Evolutionary conservation across 2,797 vertebrate species (phyloP), one percentile per base, ranked within the genome.

Genomic region (Brachyrhaphis roseni): DNA sequence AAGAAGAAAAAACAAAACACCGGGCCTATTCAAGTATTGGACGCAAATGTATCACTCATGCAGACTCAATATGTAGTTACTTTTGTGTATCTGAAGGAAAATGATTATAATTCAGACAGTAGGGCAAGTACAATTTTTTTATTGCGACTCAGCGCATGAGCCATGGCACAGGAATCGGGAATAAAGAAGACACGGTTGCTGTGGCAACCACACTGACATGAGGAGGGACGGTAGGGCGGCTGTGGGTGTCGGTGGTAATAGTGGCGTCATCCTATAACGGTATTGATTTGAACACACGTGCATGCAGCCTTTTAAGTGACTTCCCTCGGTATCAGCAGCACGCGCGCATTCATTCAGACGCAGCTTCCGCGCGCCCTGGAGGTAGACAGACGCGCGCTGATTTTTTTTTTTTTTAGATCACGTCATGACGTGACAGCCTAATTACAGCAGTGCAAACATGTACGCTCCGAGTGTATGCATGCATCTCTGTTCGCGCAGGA

Each of bases 201-300:
- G 94, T 94, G 91, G 94, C 87, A 95, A 95, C 94, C 81, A 59
- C 85, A 91, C 86, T 78, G 82, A 90, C 84, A 71, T 81, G 88
- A 82, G 74, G 53, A 80, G 81, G 83, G 75, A 84, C 79, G 62
- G 26, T 36, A 11, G 45, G 75, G 75, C 53, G 18, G 31, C 39
- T 45, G 49, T 85, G 88, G 75, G 46, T 81, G 86, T 78, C 86
- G 78, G 34, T 43, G 73, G 79, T 85, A 87, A 80, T 91, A 92
- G 93, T 93, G 87, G 86, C 84, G 89, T 90, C 74, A 78, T 82
- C 84, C 90, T 90, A 88, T 90, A 84, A 85, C 86, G 87, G 87
- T 93, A 94, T 95, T 91, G 93, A 94, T 94, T 86, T 77, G 84
- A 79, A 49, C 77, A 78, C 83, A 86, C 81, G 81, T 76, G 81